Percentiles rank a stretch among this genome's conserved stretches.
These are phyloP conservation scores for Hetaerina titia DNA, from an alignment of 2,888 invertebrate species.

Conservation along the genomic window DNA sequence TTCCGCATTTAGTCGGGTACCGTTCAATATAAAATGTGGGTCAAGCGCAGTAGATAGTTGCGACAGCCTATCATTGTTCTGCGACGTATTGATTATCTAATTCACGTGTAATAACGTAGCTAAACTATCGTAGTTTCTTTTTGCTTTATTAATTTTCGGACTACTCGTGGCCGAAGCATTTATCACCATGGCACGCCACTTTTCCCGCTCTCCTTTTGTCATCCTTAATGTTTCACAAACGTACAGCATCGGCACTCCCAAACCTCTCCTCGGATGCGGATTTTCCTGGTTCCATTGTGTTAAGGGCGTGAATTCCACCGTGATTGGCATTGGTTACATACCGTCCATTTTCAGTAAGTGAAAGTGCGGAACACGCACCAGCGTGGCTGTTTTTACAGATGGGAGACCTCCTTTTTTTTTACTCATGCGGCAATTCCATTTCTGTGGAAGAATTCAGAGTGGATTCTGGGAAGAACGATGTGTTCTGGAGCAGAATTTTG, in stretches of 20 bases:
- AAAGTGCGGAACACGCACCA: neutral
- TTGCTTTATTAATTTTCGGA: neutral
- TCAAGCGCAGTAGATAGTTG: neutral
- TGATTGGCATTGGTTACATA: neutral
- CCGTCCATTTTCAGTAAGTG: neutral
- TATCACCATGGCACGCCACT: neutral
- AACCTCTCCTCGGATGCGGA: neutral
- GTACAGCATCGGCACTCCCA: neutral
- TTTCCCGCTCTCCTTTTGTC: neutral
- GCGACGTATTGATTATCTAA: neutral
- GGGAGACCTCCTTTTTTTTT: neutral
- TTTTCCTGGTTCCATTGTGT: neutral
- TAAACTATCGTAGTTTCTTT: neutral
- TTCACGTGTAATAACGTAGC: neutral
- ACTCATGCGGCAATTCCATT: neutral
- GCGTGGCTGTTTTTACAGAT: neutral
- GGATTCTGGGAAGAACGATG: too few species aligned
- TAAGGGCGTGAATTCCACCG: neutral
- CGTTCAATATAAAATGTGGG: constrained; percentile 12
- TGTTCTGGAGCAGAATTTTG: too few species aligned
- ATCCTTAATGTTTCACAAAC: neutral
- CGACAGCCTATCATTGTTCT: neutral
- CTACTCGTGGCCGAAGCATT: neutral
- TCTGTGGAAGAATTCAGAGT: neutral
- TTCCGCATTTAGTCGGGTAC: neutral